Base-by-base conservation (phyloP, 2,113 vertebrate genomes). In the Motacilla alba region DNA sequence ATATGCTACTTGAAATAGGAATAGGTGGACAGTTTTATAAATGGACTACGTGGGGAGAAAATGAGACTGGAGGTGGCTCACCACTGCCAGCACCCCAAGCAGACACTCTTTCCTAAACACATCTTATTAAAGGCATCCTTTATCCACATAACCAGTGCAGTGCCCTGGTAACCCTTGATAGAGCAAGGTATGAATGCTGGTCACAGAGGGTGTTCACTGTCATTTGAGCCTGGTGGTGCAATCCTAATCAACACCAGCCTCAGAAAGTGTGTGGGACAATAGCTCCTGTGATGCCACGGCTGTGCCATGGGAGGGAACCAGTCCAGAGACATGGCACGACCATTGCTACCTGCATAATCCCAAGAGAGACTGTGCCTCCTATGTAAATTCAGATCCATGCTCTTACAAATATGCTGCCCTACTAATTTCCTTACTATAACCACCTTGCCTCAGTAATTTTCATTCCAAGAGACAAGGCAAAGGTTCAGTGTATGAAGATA, bases 351-450 rank as follows among this genome's bases (percentile, higher is more conserved):
- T 2, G 3, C 9, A 14, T 27, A 81, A 75, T 5, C 21, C 66
- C 5, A 13, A 35, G 4, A 60, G 43, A 6, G 30, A 24, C 13
- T 0, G 0, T 19, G 39, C 18, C 3, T 1, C 59, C 46, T 6
- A 3, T 9, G 23, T 5, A 62, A 84, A 91, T 62, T 49, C 87
- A 83, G 26, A 64, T 41, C 39, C 4, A 3, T 13, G 14, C 35
- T 46, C 59, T 60, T 26, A 47, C 5, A 70, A 16, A 58, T 3
- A 3, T 21, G 16, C 33, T 87, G 46, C 49, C 69, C 14, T 46
- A 14, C 23, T 14, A 16, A 89, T 69, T 82, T 33, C 20, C 53
- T 79, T 27, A 35, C 26, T 7, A 44, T 17, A 62, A n/a, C 18
- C 55, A 69, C 67, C 53, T 67, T 31, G 47, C 30, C 64, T 73